phyloP scores from a whole-genome alignment of 2,888 invertebrate genomes.

The Eurois occulta region DNA sequence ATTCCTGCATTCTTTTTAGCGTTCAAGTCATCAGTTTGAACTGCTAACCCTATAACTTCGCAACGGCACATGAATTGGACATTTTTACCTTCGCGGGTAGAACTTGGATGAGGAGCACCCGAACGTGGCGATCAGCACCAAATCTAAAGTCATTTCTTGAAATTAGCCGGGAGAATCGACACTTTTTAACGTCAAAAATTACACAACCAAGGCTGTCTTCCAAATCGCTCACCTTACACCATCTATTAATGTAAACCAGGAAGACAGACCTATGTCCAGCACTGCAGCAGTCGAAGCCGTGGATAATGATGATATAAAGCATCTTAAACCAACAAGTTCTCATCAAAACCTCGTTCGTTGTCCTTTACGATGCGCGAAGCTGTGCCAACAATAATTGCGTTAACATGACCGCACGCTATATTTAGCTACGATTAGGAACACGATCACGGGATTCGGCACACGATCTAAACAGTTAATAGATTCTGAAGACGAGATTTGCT shows the following conservation, averaged over 20 bases:
- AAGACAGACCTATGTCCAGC: background rate
- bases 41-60: background rate
- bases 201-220: background rate
- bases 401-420: slow-evolving; percentile 62
- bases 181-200: background rate
- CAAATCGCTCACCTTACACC: background rate
- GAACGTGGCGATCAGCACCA: background rate
- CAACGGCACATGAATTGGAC: background rate
- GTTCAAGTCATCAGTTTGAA: background rate
- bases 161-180: background rate
- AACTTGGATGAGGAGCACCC: background rate
- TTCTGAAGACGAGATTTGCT: slow-evolving; percentile 41
- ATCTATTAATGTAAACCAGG: background rate
- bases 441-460: slow-evolving; percentile 61
- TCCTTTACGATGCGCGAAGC: slow-evolving; percentile 55
- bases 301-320: slow-evolving; percentile 7
- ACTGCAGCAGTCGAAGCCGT: background rate
- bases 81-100: background rate
- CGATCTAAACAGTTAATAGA: slow-evolving; percentile 57
- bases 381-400: slow-evolving; percentile 63
- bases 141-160: background rate
- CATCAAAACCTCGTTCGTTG: slow-evolving; percentile 51
- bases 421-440: slow-evolving; percentile 63
- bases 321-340: slow-evolving; percentile 35
- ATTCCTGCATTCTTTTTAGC: background rate